Evolutionary conservation across 2,797 vertebrate genomes (phyloP), one percentile per base, ranked within the genome.

Genomic region (Microctenopoma lineatum): DNA sequence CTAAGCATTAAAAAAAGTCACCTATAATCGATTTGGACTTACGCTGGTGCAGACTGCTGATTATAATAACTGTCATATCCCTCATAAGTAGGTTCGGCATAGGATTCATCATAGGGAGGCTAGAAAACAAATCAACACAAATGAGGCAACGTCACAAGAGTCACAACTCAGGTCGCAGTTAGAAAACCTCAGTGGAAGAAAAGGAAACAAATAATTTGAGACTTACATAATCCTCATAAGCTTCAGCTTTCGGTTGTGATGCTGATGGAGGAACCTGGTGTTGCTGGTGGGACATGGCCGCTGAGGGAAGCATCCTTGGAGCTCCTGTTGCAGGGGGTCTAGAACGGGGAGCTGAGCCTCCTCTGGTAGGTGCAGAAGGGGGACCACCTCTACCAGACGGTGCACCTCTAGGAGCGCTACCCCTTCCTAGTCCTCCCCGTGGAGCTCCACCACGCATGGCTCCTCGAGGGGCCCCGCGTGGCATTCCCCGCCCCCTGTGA

Each of bases 221-320:
- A 8, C 96, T 95, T 92, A 98, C 98, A 78, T 98, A 99, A 85
- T 98, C 97, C 29, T 98, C 97, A 1, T 99, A 98, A 62, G 88
- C 84, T 18, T 98, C 97, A 1, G 95, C 86, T 29, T 95, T 96
- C 3, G 92, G 86, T 46, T 96, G 95, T n/a, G 89, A 87, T 27
- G 93, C 81, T 3, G 90, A 86, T 2, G 88, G 68, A 15, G 83
- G 94, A 74, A 93, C 96, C 59, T 96, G 92, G 59, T 88, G 88
- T 10, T 92, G 92, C 65, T 94, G 94, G 71, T 78, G 95, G 83
- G 77, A 95, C 90, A 86, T 94, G 84, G 86, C 88, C 0, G 87
- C 18, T 14, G 92, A 66, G 0, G 94, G 94, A 1, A 94, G 94
- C 95, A 98, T 98, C 84, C 97, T 96, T 60, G 95, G 95, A 29